Conservation (phyloP, 1,140 invertebrate genomes). For the Ips nitidus region DNA sequence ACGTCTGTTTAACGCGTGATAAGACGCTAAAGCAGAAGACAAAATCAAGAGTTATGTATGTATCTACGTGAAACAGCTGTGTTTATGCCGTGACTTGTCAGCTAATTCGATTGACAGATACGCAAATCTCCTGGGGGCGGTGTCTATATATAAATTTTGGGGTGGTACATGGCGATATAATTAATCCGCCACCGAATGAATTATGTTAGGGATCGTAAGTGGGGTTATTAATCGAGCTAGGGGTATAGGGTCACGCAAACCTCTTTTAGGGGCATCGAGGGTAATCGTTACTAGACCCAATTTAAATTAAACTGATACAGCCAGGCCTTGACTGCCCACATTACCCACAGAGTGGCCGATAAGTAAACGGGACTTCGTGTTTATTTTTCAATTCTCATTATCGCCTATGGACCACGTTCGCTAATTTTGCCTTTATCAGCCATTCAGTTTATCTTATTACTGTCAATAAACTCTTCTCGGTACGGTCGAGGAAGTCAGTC, state of each 20-base stretch:
- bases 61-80: too few species aligned
- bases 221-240: too few species aligned
- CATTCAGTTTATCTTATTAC: not conserved
- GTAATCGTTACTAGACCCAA: too few species aligned
- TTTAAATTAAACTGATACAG: too few species aligned
- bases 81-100: too few species aligned
- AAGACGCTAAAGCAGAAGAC: too few species aligned
- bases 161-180: not conserved
- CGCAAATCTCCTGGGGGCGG: not conserved
- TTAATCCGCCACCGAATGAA: not conserved
- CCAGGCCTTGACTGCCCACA: not conserved
- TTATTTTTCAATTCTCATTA: slow-evolving; percentile 1
- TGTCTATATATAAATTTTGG: too few species aligned
- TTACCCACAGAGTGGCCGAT: too few species aligned
- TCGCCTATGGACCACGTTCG: slow-evolving; percentile 10
- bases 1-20: too few species aligned
- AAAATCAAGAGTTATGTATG: too few species aligned
- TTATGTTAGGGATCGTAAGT: not conserved
- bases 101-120: not conserved
- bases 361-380: too few species aligned
- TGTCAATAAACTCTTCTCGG: slow-evolving; percentile 16
- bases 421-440: slow-evolving; percentile 16
- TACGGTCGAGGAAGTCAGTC: not conserved
- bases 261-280: too few species aligned
- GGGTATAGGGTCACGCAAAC: not conserved